These are phyloP conservation scores for Cynodonichthys magdalenae DNA, from an alignment of 2,797 vertebrate genomes.

Conservation along the genomic window DNA sequence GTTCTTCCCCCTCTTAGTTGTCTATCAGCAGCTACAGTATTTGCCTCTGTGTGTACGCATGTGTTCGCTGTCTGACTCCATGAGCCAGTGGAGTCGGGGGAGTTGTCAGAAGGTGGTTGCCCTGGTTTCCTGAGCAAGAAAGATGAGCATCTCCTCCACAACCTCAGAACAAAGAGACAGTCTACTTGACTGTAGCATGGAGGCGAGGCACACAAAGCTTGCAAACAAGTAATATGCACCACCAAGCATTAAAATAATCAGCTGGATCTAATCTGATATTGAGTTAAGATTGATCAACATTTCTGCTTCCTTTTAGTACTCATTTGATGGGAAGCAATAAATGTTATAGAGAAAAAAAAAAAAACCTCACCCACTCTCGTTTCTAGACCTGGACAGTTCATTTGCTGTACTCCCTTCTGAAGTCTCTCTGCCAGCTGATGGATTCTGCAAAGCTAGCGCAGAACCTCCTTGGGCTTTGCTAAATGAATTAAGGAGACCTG, in stretches of 20 bases:
- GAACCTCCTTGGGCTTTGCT: constrained; percentile 65
- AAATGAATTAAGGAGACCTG: constrained; percentile 74
- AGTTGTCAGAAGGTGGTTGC: constrained; percentile 73
- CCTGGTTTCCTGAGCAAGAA: constrained; percentile 72
- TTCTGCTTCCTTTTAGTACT: constrained; percentile 7
- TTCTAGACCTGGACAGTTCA: constrained; percentile 39
- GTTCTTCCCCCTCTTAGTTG: constrained; percentile 37
- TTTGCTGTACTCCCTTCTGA: constrained; percentile 44
- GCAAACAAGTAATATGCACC: not conserved
- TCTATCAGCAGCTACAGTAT: constrained; percentile 54
- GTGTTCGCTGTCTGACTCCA: constrained; percentile 64
- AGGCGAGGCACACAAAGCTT: constrained; percentile 22
- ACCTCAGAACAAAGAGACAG: constrained; percentile 48
- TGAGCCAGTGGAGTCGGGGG: constrained; percentile 67
- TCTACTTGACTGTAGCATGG: constrained; percentile 32
- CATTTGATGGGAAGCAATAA: constrained; percentile 25
- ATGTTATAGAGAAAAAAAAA: constrained; percentile 37
- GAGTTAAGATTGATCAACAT: constrained; percentile 26
- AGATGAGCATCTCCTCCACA: constrained; percentile 59
- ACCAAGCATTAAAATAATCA: constrained; percentile 10
- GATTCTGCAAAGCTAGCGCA: constrained; percentile 58
- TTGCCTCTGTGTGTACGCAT: constrained; percentile 45
- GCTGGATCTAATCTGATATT: constrained; percentile 17
- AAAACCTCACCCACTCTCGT: constrained; percentile 32
- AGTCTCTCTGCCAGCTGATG: constrained; percentile 61